Evolutionary conservation across 2,113 vertebrate species (phyloP).

Genomic region (Gasterosteus nipponicus): DNA sequence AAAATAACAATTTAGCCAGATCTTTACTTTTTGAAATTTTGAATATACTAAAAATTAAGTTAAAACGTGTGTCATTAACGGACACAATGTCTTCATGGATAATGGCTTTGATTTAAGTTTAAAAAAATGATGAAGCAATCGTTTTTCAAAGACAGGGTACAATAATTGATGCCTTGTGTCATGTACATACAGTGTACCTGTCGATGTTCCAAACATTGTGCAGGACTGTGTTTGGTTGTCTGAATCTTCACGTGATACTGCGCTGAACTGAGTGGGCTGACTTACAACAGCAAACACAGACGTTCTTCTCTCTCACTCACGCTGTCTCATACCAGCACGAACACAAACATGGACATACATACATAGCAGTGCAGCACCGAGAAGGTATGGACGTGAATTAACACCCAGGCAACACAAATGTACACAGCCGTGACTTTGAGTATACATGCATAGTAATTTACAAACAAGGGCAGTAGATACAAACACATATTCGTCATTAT

Average conservation of each 20-base stretch:
- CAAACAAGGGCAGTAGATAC: neutral
- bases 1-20: neutral
- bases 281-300: conserved; percentile 25
- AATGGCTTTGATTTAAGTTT: neutral
- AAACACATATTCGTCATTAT: neutral
- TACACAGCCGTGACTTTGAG: neutral
- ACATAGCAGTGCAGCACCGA: neutral
- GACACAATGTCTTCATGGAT: neutral
- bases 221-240: conserved; percentile 17
- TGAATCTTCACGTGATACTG: conserved; percentile 24
- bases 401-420: conserved; percentile 1
- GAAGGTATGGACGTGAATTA: neutral
- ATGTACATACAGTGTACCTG: neutral
- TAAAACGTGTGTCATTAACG: neutral
- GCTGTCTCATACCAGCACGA: conserved; percentile 21
- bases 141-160: neutral
- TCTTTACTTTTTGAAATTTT: neutral
- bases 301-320: neutral
- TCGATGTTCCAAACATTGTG: neutral
- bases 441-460: neutral
- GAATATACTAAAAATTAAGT: neutral
- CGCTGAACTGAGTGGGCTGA: conserved; percentile 54
- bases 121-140: neutral
- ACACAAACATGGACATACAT: conserved; percentile 1
- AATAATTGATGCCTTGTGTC: neutral